These are phyloP conservation scores for Panagrolaimus sp. DNA, from an alignment of 1,140 invertebrate species.

Conservation along the genomic window DNA sequence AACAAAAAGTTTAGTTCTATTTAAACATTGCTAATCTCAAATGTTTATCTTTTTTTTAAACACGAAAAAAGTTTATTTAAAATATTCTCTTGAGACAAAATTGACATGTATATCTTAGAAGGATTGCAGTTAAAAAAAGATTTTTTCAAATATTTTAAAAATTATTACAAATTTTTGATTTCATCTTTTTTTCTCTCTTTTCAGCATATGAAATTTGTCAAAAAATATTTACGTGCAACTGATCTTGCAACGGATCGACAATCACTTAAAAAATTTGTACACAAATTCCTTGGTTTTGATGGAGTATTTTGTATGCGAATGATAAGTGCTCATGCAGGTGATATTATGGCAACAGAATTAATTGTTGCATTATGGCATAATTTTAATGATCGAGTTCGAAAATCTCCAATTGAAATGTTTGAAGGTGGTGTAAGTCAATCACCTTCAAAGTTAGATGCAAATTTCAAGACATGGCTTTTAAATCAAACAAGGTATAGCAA, in stretches of 20 bases:
- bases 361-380: conserved; percentile 63
- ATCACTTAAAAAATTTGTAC: conserved; percentile 61
- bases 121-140: no score
- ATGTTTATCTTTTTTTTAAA: not conserved
- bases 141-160: no score
- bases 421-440: conserved; percentile 58
- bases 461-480: conserved; percentile 58
- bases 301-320: conserved; percentile 61
- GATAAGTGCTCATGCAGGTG: conserved; percentile 63
- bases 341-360: conserved; percentile 64
- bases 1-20: not conserved
- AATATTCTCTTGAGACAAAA: not conserved
- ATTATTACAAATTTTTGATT: not conserved
- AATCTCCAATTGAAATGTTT: conserved; percentile 59
- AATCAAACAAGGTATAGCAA: conserved; percentile 47
- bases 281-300: conserved; percentile 64
- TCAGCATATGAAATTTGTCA: conserved; percentile 59
- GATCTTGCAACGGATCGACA: conserved; percentile 56
- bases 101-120: not conserved
- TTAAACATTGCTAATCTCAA: not conserved
- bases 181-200: conserved; percentile 17
- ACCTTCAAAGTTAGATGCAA: conserved; percentile 57
- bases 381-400: conserved; percentile 53
- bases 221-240: conserved; percentile 57
- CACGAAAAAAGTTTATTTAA: not conserved